A percentile compares a stretch with the other conserved stretches of the same genome.
These are phyloP conservation scores for Colostygia pectinataria DNA, from an alignment of 2,888 invertebrate species.

Conservation along the genomic window DNA sequence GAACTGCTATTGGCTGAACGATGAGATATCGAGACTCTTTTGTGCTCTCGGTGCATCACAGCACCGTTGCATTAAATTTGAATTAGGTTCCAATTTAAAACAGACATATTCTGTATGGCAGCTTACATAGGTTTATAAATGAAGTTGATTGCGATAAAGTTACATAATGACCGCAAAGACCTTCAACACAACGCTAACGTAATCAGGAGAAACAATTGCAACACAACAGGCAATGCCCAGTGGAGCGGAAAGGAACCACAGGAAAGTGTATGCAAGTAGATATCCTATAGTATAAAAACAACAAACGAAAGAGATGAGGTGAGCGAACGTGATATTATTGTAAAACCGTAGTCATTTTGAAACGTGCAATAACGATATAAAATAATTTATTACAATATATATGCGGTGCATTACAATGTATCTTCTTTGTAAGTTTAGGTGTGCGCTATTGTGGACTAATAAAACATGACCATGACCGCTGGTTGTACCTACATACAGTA, in stretches of 20 bases:
- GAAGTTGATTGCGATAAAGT: no score
- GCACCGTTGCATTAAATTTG: no score
- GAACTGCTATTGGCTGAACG: no score
- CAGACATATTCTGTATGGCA: no score
- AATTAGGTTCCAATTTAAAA: no score
- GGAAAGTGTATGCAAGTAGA: slow-evolving; percentile 13
- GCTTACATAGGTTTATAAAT: no score
- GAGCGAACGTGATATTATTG: background rate
- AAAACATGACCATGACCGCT: slow-evolving; percentile 7
- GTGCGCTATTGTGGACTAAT: background rate
- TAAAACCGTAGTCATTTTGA: background rate
- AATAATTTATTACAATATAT: background rate
- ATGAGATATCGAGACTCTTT: no score
- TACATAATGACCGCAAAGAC: no score
- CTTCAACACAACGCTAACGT: slow-evolving; percentile 19
- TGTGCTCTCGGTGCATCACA: no score
- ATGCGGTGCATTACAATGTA: slow-evolving; percentile 1
- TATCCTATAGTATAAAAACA: background rate
- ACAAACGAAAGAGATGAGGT: background rate
- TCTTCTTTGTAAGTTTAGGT: background rate
- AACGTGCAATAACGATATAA: background rate
- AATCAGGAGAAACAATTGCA: slow-evolving; percentile 21
- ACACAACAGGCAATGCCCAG: slow-evolving; percentile 21
- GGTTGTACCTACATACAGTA: background rate
- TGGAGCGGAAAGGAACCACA: slow-evolving; percentile 20